These are phyloP conservation scores for Escarpia spicata DNA, from an alignment of 2,888 invertebrate genomes.

Conservation along the genomic window DNA sequence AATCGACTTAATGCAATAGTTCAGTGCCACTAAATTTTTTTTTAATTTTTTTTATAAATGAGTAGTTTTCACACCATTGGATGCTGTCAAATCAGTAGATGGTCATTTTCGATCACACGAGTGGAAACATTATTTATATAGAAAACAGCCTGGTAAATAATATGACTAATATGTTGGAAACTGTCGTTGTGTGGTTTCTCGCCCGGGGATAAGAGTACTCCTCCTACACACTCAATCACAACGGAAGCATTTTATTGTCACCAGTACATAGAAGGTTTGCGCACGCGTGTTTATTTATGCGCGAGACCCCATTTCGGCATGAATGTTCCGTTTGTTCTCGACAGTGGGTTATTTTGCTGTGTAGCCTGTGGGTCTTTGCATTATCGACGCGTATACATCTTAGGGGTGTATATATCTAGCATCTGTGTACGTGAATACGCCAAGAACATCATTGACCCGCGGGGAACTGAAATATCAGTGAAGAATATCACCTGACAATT, in stretches of 20 bases:
- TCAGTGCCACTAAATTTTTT: too few relatives aligned
- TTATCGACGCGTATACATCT: constrained; percentile 2
- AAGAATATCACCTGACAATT: background rate
- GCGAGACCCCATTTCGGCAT: constrained; percentile 5
- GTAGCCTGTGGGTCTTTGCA: background rate
- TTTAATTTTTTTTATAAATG: too few relatives aligned
- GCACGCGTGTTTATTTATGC: background rate
- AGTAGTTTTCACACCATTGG: background rate
- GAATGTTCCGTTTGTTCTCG: background rate
- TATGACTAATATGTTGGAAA: background rate
- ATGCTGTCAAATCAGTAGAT: background rate
- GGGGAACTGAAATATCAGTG: background rate
- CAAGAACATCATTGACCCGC: background rate
- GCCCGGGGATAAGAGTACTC: background rate
- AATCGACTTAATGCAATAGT: background rate
- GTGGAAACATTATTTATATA: background rate
- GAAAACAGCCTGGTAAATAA: background rate
- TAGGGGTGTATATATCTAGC: background rate
- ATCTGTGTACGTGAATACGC: background rate
- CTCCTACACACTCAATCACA: background rate
- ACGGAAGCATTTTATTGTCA: background rate
- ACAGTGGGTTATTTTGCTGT: background rate
- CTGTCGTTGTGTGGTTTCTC: background rate
- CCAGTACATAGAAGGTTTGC: background rate
- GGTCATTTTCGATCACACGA: background rate